Evolutionary conservation across 2,888 invertebrate genomes (phyloP), one percentile per base, ranked within the genome.

Genomic region (Plagiodera versicolora): DNA sequence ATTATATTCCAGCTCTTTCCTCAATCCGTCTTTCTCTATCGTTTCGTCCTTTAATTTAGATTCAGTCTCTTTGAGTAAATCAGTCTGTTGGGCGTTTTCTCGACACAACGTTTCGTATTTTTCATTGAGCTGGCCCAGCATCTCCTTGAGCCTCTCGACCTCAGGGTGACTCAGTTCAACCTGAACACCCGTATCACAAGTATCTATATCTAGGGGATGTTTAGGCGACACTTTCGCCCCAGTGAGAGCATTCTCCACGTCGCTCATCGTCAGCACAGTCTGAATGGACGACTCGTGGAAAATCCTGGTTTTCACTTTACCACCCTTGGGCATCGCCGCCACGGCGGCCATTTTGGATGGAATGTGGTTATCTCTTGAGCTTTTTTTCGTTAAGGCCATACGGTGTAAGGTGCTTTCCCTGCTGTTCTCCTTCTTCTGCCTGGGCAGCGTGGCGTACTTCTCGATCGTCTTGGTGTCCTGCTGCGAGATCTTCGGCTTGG

Each of bases 241-340:
- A 0, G 86, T 85, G 54, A 92, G 81, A 4, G 88, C 89, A 16
- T 87, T 86, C 66, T 90, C 89, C 19, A 93, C 83, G 73, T 93
- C 93, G 1, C 81, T 79, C 56, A 88, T 86, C 0, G 90, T 85
- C 53, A 94, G 79, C 19, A 89, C 89, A 0, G 94, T 94, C 77
- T 94, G 94, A 11, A 87, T 85, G 50, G 86, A 84, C 32, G 85
- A 89, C 79, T 94, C 94, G 68, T 92, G 92, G 77, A 91, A 93
- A 67, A 94, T 93, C 72, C 87, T 84, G 0, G 89, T 88, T 74
- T 84, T 86, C 0, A 70, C 65, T 57, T 77, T 75, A 66, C 79
- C 79, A 3, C 4, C 4, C 60, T 79, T 78, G 47, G 81, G 80
- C n/a, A 83, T 80, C 67, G 24, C 24, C 3, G 24, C 24, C 24